Evolutionary conservation across 2,113 vertebrate genomes (phyloP).

Genomic region (Tautogolabrus adspersus): DNA sequence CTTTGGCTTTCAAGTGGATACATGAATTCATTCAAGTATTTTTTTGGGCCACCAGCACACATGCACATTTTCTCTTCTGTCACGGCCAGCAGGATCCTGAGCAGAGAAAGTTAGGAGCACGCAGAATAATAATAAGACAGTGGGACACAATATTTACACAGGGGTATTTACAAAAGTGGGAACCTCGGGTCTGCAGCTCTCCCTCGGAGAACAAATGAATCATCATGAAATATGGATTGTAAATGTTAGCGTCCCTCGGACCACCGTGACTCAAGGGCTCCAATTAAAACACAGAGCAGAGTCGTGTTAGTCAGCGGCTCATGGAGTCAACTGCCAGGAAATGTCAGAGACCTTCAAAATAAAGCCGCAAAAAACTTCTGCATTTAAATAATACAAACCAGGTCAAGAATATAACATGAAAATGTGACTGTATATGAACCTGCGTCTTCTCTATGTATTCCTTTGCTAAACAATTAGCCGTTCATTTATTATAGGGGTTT

Average conservation of each 20-base stretch:
- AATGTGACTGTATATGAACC: too few relatives aligned
- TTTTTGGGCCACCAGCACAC: too few relatives aligned
- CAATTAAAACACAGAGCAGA: constrained; percentile 50
- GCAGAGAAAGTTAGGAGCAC: background rate
- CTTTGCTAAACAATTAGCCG: too few relatives aligned
- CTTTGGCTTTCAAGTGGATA: background rate
- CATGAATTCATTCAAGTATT: background rate
- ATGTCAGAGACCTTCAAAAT: constrained; percentile 36
- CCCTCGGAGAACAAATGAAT: constrained; percentile 2
- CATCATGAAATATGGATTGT: constrained; percentile 11
- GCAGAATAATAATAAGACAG: constrained; percentile 26
- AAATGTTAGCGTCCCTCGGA: constrained; percentile 18
- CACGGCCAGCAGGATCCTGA: background rate
- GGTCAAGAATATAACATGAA: background rate
- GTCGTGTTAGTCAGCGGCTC: constrained; percentile 8
- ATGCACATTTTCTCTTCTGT: background rate
- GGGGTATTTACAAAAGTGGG: constrained; percentile 16
- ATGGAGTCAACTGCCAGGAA: constrained; percentile 49
- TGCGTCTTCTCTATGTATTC: too few relatives aligned
- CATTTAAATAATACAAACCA: background rate
- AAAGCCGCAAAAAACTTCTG: background rate
- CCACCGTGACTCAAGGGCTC: constrained; percentile 51
- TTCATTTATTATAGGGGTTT: too few relatives aligned
- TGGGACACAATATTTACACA: constrained; percentile 26
- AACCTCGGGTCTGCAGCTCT: background rate